phyloP scores from a whole-genome alignment of 2,888 invertebrate species.

The Nasonovia ribisnigri region DNA sequence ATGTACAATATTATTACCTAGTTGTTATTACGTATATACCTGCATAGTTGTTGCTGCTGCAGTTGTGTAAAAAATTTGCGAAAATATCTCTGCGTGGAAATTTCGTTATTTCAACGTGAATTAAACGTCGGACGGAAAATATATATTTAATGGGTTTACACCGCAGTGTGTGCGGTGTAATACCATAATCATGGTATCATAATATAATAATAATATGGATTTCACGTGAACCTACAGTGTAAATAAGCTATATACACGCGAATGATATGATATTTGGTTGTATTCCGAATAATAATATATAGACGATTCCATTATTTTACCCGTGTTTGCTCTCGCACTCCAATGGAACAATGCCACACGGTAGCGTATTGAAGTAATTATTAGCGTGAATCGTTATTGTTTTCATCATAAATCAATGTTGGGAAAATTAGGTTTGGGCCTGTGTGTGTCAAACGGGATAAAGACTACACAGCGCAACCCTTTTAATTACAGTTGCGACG shows the following conservation, averaged over 20 bases:
- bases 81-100: not conserved
- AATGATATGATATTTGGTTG: slow-evolving; percentile 31
- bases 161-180: not conserved
- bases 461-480: not conserved
- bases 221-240: not conserved
- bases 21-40: too few relatives aligned
- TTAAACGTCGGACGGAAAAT: not conserved
- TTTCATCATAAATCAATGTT: slow-evolving; percentile 17
- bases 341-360: slow-evolving; percentile 22
- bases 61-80: not conserved
- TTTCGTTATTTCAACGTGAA: not conserved
- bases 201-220: not conserved
- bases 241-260: not conserved
- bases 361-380: slow-evolving; percentile 1
- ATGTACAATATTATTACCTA: too few relatives aligned
- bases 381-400: slow-evolving; percentile 37
- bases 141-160: not conserved
- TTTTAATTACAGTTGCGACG: slow-evolving; percentile 19
- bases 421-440: slow-evolving; percentile 6
- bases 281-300: not conserved
- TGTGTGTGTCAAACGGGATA: not conserved
- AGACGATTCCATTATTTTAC: slow-evolving; percentile 8
- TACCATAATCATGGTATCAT: not conserved
- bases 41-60: too few relatives aligned
- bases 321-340: not conserved